A percentile compares a stretch with the other conserved stretches of the same genome.
phyloP scores from a whole-genome alignment of 2,888 invertebrate genomes.

The Geophilus truncorum region DNA sequence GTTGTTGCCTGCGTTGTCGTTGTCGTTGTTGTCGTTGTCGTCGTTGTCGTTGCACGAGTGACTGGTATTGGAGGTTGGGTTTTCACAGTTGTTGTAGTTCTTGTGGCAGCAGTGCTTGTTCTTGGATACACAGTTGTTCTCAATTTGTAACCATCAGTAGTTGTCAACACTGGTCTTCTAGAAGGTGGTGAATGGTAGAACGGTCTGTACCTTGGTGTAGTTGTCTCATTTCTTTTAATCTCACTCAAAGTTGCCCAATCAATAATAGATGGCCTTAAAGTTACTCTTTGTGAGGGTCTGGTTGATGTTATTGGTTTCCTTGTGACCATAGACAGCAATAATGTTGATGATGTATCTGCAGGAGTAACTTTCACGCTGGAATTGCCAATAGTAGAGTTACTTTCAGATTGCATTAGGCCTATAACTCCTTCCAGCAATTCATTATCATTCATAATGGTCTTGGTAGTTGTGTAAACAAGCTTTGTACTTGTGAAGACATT shows the following conservation, averaged over 20 bases:
- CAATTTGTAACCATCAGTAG: not conserved
- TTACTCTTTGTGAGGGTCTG: not conserved
- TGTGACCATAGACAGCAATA: not conserved
- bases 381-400: not conserved
- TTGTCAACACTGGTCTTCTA: not conserved
- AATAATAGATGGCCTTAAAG: not conserved
- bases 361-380: not conserved
- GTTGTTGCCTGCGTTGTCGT: not conserved
- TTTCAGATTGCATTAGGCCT: too few species aligned
- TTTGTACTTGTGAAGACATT: not conserved
- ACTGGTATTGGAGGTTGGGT: constrained; percentile 33
- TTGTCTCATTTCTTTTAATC: not conserved
- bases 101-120: not conserved
- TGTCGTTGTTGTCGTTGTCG: constrained; percentile 34
- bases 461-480: not conserved
- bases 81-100: not conserved
- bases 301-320: not conserved
- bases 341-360: not conserved
- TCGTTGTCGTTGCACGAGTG: constrained; percentile 43
- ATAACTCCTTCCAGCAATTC: too few species aligned
- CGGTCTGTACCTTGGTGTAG: not conserved
- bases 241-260: not conserved
- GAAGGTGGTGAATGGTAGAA: not conserved
- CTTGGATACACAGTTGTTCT: not conserved
- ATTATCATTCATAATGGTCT: not conserved